Evolutionary conservation across 2,888 invertebrate genomes (phyloP), one percentile per base, ranked within the genome.

Genomic region (Eupelmus urozonus): DNA sequence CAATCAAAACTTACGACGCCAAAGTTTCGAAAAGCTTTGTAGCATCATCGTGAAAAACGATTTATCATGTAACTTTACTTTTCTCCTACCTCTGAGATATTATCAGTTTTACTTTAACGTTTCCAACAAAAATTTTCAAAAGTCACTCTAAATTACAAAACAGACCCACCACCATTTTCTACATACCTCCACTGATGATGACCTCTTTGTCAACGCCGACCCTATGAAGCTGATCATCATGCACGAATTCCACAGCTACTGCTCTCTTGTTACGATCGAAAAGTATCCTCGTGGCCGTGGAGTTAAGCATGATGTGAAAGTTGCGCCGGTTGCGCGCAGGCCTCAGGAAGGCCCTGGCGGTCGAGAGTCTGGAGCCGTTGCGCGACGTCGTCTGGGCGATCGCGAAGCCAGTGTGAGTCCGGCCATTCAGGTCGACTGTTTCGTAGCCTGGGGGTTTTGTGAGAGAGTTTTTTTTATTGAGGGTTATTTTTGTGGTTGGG

Each of bases 351-450:
- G 97, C 95, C 75, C 95, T 93, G 0, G 97, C 94, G 0, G 94
- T 93, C 82, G 96, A 96, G 76, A 96, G 92, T 0, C 97, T 92
- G 0, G 96, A 96, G 0, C 97, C 97, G 86, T 97, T 96, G 83
- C 94, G 92, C 83, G 95, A 94, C 0, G 96, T 97, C 29, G 96
- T 97, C 89, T 97, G 97, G 0, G 97, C 96, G 81, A 97, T 97
- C 78, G 94, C 92, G 88, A 97, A 97, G 0, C 97, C 97, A 2
- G 81, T 81, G 66, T 82, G 82, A 29, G 92, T 92, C 29, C 92
- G 92, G 0, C 97, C 97, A 90, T 97, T 97, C 23, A 96, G 90
- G 87, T 97, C 97, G n/a, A 94, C 92, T 1, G 93, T 91, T 67
- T 92, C 91, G 88, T 94, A 96, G 11, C 95, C 95, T 94, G 55